Evolutionary conservation across 2,888 invertebrate species (phyloP), one percentile per base, ranked within the genome.

Genomic region (Xanthostigma xanthostigma): DNA sequence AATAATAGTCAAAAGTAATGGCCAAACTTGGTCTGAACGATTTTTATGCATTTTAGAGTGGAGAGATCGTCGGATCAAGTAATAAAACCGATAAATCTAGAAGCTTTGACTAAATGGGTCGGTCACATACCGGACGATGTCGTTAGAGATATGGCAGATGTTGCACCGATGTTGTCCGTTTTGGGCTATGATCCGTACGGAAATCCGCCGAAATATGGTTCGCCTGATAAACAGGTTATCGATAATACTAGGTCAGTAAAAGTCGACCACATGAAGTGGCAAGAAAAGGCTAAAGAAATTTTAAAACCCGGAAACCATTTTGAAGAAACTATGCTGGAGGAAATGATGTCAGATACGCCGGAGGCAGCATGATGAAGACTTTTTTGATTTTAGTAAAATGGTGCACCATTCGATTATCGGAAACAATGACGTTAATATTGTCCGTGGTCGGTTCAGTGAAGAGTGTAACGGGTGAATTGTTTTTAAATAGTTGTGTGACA

Each of bases 21-120:
- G 27, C 6, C 6, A 6, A 27, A 27, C 27, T 27, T 1, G 3
- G 6, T 27, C 1, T 27, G 6, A 27, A 6, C 27, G 27, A 27
- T 27, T 27, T 46, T 17, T 49, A 49, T 55, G 54, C 55, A 50
- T 69, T 68, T 48, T 74, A 95, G 94, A 70, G 91, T 93, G 65
- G 96, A 97, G 72, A 80, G 95, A 53, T 95, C 95, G 44, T 94
- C 94, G 53, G 96, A 97, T 75, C 97, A 97, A 76, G 95, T 98
- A 59, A 92, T 97, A 67, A 95, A 96, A 62, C 94, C 97, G 11
- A 88, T 98, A 52, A 97, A 98, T 73, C 74, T 91, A 62, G 96
- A 96, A 69, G 97, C 97, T 44, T 75, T 97, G 54, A 79, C 81
- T 60, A 91, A 90, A 71, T 92, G 91, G 92, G 90, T 89, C 56